Conservation (phyloP, 2,888 invertebrate species). For the Saturnia japonica region DNA sequence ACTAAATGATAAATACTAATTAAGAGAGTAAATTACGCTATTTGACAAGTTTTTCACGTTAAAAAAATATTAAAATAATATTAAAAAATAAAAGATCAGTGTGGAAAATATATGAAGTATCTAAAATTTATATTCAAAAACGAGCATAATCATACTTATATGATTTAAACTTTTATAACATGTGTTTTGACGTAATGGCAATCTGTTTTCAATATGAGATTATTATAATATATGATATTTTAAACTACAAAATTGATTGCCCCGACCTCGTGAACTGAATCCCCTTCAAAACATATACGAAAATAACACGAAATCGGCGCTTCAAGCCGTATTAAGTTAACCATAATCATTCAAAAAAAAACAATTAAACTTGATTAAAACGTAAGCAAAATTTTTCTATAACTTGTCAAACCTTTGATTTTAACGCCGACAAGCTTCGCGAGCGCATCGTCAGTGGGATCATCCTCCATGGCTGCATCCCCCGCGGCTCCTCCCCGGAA, state of each 20-base stretch:
- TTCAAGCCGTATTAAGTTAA: too few relatives aligned
- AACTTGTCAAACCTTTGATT: constrained; percentile 58
- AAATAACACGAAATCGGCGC: not conserved
- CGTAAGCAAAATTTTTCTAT: too few relatives aligned
- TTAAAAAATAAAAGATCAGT: too few relatives aligned
- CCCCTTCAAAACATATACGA: too few relatives aligned
- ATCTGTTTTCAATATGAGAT: not conserved
- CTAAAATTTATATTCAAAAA: not conserved
- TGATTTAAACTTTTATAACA: not conserved
- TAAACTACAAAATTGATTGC: too few relatives aligned
- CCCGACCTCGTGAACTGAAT: too few relatives aligned
- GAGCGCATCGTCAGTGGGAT: constrained; percentile 59
- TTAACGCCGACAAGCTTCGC: constrained; percentile 73
- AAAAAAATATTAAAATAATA: too few relatives aligned
- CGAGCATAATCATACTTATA: not conserved
- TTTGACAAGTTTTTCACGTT: too few relatives aligned
- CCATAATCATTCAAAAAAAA: too few relatives aligned
- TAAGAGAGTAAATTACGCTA: not conserved
- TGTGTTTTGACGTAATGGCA: not conserved
- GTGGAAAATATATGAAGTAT: not conserved
- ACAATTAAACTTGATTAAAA: too few relatives aligned
- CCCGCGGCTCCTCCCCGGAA: constrained; percentile 17
- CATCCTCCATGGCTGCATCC: constrained; percentile 31
- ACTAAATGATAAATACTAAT: not conserved
- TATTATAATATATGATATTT: not conserved